Evolutionary conservation across 2,113 vertebrate genomes (phyloP).

Genomic region (Cyrtonyx montezumae): DNA sequence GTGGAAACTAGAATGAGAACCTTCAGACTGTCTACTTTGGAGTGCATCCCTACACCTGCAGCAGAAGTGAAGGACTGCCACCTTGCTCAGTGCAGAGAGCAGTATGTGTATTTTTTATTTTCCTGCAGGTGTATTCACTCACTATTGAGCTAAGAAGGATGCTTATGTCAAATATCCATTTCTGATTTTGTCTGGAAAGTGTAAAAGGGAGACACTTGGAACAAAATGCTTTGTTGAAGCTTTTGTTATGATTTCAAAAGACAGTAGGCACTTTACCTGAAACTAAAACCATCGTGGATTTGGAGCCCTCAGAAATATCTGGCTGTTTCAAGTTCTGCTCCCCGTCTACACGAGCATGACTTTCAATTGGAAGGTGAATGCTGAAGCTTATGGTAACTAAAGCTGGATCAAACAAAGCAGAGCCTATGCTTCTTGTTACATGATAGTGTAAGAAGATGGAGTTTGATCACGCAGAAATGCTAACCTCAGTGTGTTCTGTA

Average conservation of each 20-base stretch:
- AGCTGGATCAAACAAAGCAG: background rate
- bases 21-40: background rate
- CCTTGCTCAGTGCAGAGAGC: rapidly evolving
- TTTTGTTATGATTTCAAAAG: background rate
- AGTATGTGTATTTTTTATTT: background rate
- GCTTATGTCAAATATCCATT: background rate
- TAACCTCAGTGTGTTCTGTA: background rate
- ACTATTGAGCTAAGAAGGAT: background rate
- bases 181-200: background rate
- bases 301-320: background rate
- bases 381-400: background rate
- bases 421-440: background rate
- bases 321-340: background rate
- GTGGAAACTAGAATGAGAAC: background rate
- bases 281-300: background rate
- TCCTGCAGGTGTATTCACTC: background rate
- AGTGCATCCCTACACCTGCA: background rate
- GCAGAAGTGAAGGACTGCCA: background rate
- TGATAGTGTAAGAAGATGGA: background rate
- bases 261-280: background rate
- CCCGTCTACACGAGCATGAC: background rate
- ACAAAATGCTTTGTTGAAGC: background rate
- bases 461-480: background rate
- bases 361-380: background rate
- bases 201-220: background rate